Evolutionary conservation across 2,888 invertebrate genomes (phyloP).

Genomic region (Caenorhabditis wallacei): DNA sequence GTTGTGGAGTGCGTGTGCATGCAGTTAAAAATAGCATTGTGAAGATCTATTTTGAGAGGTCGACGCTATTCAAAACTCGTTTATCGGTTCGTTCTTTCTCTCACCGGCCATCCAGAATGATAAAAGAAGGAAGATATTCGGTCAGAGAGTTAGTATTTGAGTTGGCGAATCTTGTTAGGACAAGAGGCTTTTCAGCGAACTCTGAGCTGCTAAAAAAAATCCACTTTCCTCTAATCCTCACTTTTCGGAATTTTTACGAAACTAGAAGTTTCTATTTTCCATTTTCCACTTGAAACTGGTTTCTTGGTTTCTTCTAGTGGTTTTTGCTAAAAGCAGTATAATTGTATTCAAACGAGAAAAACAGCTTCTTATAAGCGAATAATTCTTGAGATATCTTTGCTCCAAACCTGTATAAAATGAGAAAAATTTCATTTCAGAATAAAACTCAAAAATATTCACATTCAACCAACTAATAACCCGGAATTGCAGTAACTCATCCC

Average conservation of each 20-base stretch:
- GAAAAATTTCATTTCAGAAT: no score
- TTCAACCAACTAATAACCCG: conserved; percentile 19
- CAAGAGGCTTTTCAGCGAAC: conserved; percentile 35
- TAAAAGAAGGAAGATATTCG: conserved; percentile 10
- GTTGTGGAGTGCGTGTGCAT: conserved; percentile 12
- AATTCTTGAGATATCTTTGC: no score
- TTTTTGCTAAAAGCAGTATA: not conserved
- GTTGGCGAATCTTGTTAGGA: conserved; percentile 39
- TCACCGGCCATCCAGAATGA: conserved; percentile 19
- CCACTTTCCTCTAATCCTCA: conserved; percentile 39
- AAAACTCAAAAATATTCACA: not conserved
- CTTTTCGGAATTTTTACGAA: conserved; percentile 11
- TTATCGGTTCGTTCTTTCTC: conserved; percentile 32
- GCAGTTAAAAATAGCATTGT: conserved; percentile 46
- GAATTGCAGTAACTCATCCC: conserved; percentile 38
- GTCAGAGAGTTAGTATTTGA: conserved; percentile 17
- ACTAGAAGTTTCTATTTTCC: conserved; percentile 21
- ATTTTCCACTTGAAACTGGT: conserved; percentile 32
- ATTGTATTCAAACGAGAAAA: not conserved
- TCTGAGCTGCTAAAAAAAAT: conserved; percentile 36
- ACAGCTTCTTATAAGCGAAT: no score
- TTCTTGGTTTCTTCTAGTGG: not conserved
- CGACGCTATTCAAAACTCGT: conserved; percentile 29
- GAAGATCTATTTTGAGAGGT: conserved; percentile 40
- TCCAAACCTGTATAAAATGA: no score